phyloP scores from a whole-genome alignment of 2,797 vertebrate genomes.

The Periparus ater region DNA sequence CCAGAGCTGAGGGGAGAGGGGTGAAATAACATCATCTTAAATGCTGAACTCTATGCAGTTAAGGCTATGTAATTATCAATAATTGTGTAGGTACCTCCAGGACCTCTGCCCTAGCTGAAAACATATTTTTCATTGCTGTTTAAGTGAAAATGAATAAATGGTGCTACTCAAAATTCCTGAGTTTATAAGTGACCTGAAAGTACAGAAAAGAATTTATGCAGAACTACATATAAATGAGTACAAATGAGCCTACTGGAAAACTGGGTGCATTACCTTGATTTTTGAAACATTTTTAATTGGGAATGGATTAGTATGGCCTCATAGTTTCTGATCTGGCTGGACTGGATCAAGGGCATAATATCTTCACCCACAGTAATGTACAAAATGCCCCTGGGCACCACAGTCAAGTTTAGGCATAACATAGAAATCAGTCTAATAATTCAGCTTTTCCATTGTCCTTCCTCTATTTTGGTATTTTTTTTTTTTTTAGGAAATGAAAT shows the following conservation, averaged over 20 bases:
- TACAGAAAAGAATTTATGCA: not conserved
- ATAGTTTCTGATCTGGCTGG: not conserved
- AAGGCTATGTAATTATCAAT: not conserved
- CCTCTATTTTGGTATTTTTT: not conserved
- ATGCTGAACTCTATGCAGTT: not conserved
- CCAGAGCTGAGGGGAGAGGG: not conserved
- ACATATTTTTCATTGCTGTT: not conserved
- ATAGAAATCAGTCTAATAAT: not conserved
- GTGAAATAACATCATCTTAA: not conserved
- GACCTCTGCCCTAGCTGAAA: not conserved
- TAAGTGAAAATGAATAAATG: not conserved
- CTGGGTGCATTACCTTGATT: not conserved
- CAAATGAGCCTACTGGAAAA: not conserved
- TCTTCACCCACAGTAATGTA: not conserved
- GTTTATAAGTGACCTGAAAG: not conserved
- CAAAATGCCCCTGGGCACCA: fast-evolving
- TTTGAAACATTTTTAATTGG: not conserved
- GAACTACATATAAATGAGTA: not conserved
- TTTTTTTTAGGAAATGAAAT: not conserved
- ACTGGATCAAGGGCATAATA: not conserved
- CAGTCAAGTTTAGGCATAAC: fast-evolving
- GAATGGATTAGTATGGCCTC: not conserved
- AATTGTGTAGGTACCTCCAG: not conserved
- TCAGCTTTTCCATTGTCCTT: not conserved
- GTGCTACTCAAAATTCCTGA: not conserved